Evolutionary conservation across 2,888 invertebrate genomes (phyloP).

Genomic region (Chalcosyrphus nemorum): DNA sequence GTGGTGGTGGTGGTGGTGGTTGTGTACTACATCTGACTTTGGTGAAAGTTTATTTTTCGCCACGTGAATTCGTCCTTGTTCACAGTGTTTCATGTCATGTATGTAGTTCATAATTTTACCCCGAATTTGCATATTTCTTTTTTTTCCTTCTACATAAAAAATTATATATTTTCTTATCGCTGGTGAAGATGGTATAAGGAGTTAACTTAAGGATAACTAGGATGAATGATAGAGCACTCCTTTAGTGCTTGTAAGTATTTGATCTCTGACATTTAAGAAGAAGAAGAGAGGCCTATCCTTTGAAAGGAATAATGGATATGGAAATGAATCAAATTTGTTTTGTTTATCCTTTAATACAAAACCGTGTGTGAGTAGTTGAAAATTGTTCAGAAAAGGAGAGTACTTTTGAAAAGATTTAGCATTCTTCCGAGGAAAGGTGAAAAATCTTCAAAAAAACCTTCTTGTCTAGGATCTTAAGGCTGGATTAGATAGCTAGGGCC

Average conservation of each 20-base stretch:
- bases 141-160: background rate
- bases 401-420: too few species aligned
- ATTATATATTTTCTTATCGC: constrained; percentile 1
- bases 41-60: constrained; percentile 60
- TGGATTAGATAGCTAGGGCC: too few species aligned
- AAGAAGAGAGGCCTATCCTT: background rate
- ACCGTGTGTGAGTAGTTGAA: too few species aligned
- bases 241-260: background rate
- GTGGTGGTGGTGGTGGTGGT: constrained; percentile 10
- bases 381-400: too few species aligned
- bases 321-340: too few species aligned
- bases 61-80: constrained; percentile 59
- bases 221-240: background rate
- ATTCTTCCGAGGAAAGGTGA: too few species aligned
- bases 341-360: background rate
- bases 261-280: background rate
- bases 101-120: constrained; percentile 51
- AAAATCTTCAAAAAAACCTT: too few species aligned
- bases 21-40: constrained; percentile 60
- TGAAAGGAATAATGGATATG: background rate
- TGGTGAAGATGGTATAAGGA: background rate
- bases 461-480: too few species aligned
- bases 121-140: constrained; percentile 28
- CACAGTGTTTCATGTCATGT: constrained; percentile 46
- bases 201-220: background rate